These are phyloP conservation scores for Patella caerulea DNA, from an alignment of 2,888 invertebrate species.

Conservation along the genomic window DNA sequence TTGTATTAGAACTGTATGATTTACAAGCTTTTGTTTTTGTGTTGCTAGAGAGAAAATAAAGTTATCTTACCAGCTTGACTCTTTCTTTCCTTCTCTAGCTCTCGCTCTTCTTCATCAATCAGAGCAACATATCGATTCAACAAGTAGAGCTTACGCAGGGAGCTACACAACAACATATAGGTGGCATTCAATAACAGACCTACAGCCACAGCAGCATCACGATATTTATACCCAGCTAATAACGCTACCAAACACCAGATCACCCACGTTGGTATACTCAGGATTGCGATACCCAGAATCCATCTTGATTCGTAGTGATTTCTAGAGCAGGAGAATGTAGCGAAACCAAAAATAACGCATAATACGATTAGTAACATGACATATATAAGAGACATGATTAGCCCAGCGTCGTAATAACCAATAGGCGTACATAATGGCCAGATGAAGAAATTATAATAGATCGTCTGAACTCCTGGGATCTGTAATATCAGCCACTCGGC, in stretches of 20 bases:
- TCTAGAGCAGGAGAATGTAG: slow-evolving; percentile 66
- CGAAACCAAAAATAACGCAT: slow-evolving; percentile 68
- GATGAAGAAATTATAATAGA: slow-evolving; percentile 55
- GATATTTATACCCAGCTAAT: slow-evolving; percentile 56
- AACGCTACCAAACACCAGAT: slow-evolving; percentile 70
- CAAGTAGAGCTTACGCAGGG: slow-evolving; percentile 69
- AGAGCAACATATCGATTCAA: slow-evolving; percentile 56
- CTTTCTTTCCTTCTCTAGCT: slow-evolving; percentile 26
- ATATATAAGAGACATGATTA: slow-evolving; percentile 71
- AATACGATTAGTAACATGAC: slow-evolving; percentile 71
- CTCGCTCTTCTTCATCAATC: slow-evolving; percentile 54
- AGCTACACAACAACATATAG: slow-evolving; percentile 69
- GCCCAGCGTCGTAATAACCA: slow-evolving; percentile 68
- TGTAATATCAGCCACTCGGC: slow-evolving; percentile 72
- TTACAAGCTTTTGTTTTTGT: slow-evolving; percentile 17
- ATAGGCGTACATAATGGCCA: slow-evolving; percentile 69
- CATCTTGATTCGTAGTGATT: slow-evolving; percentile 71
- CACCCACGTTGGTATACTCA: slow-evolving; percentile 69
- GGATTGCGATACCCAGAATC: slow-evolving; percentile 69
- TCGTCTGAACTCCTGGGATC: slow-evolving; percentile 56
- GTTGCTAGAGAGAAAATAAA: too few species aligned
- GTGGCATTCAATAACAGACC: slow-evolving; percentile 71
- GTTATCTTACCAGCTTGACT: not conserved
- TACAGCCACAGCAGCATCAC: slow-evolving; percentile 70
- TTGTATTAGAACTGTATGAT: slow-evolving; percentile 21